These are phyloP conservation scores for Phymastichus coffea DNA, from an alignment of 1,140 invertebrate species.

Conservation along the genomic window DNA sequence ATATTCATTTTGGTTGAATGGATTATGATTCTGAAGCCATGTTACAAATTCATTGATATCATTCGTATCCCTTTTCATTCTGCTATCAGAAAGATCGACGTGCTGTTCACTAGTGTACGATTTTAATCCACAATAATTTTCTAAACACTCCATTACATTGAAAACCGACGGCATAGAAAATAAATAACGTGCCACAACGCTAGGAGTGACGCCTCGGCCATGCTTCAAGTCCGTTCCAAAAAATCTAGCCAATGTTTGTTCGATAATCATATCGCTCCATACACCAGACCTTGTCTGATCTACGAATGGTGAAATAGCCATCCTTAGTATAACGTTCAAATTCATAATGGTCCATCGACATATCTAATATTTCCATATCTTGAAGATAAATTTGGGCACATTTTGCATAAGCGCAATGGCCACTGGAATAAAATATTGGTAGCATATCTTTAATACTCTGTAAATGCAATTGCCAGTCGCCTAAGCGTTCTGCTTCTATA, in stretches of 20 bases:
- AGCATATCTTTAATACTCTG: slow-evolving; percentile 32
- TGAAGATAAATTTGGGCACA: slow-evolving; percentile 10
- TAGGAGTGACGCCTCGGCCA: slow-evolving; percentile 35
- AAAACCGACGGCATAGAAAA: slow-evolving; percentile 6
- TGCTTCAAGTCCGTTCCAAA: slow-evolving; percentile 41
- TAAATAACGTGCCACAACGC: slow-evolving; percentile 29
- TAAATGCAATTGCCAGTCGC: slow-evolving; percentile 27
- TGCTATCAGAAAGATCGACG: slow-evolving; percentile 2
- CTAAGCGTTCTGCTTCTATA: slow-evolving; percentile 26
- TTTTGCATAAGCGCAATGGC: slow-evolving; percentile 28
- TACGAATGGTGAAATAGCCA: slow-evolving; percentile 38
- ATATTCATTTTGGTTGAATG: not conserved
- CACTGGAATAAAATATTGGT: slow-evolving; percentile 29
- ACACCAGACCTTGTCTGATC: slow-evolving; percentile 38
- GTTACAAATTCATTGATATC: not conserved
- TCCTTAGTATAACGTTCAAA: slow-evolving; percentile 34
- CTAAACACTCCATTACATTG: slow-evolving; percentile 22
- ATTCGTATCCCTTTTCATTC: not conserved
- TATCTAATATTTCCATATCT: slow-evolving; percentile 40
- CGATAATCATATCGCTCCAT: slow-evolving; percentile 42
- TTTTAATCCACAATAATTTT: slow-evolving; percentile 27
- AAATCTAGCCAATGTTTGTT: slow-evolving; percentile 38
- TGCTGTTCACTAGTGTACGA: slow-evolving; percentile 24
- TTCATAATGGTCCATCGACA: slow-evolving; percentile 35
- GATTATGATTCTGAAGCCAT: not conserved